Base-by-base conservation (phyloP, 1,140 invertebrate genomes). In the Stegodyphus dumicola region DNA sequence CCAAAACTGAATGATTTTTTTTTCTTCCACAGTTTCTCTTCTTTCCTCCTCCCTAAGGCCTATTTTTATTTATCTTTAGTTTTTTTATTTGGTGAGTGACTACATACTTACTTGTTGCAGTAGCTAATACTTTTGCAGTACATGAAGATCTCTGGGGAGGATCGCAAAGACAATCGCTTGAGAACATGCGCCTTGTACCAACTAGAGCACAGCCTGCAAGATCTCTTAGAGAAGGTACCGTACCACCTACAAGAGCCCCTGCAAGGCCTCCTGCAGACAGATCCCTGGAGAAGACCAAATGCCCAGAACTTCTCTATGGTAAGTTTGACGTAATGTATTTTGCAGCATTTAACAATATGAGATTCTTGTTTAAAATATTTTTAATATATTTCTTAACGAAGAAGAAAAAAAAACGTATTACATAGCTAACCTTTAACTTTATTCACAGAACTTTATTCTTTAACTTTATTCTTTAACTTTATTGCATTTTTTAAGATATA, bases 281-380 rank as follows among this genome's bases (percentile, higher is more conserved):
- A 98, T 88, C 93, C 94, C 1, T 93, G 94, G 84, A 93, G 95
- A 85, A 91, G 97, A 88, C 97, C 96, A 5, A 96, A 94, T 13
- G 95, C 96, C 33, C 96, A 98, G 90, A 92, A 97, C 74, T 92
- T 98, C 79, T 94, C 95, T 13, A 92, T 97, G 94, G 96, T 98
- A 92, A 93, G 92, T 88, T 6, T 5, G 56, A 33, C 33, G 33
- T 33, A 33, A 33, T 33, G 3, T 33, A 33, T 33, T 33, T 33
- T 33, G 33, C 33, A 33, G 3, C 33, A 33, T 33, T 33, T 33
- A 33, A 33, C 33, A 33, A 33, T 33, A 33, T 33, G 33, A 33
- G 33, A 33, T 33, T 33, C 33, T 33, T 33, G 33, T 33, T 33
- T 1, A 33, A 33, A 3, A 33, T 33, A 33, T 33, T 33, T 33